phyloP scores from a whole-genome alignment of 2,888 invertebrate genomes.

The Periphyllus acericola region DNA sequence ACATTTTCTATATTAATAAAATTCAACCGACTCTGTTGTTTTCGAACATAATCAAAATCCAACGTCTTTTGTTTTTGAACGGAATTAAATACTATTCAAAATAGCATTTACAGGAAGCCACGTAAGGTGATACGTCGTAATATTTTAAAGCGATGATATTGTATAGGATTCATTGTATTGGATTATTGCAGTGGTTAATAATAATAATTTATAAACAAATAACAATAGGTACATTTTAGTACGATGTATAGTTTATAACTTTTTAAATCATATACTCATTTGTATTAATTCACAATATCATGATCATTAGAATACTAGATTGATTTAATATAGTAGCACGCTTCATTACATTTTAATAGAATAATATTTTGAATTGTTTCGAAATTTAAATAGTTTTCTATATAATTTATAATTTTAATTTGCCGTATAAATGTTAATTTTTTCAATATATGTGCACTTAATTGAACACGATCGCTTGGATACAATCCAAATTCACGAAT shows the following conservation, averaged over 20 bases:
- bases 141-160: not conserved
- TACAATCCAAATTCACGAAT: not conserved
- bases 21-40: not conserved
- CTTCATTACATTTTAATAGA: not conserved
- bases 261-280: not conserved
- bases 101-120: not conserved
- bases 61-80: slow-evolving; percentile 31
- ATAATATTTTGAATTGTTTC: not conserved
- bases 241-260: not conserved
- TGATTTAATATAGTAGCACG: not conserved
- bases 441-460: not conserved
- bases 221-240: not conserved
- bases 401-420: too few relatives aligned
- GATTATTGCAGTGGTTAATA: not conserved
- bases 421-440: too few relatives aligned
- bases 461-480: not conserved
- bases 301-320: not conserved
- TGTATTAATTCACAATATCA: not conserved
- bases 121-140: not conserved
- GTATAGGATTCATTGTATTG: not conserved
- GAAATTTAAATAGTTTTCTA: not conserved
- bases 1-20: not conserved
- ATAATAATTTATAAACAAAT: not conserved
- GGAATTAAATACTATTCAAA: not conserved
- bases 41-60: not conserved